Conservation (phyloP, 2,888 invertebrate species). For the Dolichomitus sp. region DNA sequence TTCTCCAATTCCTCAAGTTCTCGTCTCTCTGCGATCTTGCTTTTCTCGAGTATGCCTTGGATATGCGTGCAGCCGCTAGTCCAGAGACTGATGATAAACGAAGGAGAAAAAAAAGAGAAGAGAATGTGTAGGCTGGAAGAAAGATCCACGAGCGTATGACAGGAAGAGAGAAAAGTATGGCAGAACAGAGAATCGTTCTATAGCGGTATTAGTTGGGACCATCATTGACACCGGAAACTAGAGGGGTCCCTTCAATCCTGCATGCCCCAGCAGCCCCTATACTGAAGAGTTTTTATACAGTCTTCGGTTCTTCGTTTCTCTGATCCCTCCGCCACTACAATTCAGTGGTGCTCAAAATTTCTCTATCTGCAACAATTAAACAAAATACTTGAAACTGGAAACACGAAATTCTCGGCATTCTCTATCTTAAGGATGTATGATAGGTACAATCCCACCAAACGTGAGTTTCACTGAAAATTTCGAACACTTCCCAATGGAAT, state of each 20-base stretch:
- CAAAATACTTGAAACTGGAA: slow-evolving; percentile 75
- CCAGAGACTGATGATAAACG: slow-evolving; percentile 38
- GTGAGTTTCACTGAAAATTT: no score
- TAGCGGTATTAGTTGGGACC: slow-evolving; percentile 68
- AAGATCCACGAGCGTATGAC: slow-evolving; percentile 52
- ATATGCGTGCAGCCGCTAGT: slow-evolving; percentile 52
- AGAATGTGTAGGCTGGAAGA: slow-evolving; percentile 57
- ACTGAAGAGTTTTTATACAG: slow-evolving; percentile 41
- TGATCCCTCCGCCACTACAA: slow-evolving; percentile 1
- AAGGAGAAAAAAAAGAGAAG: slow-evolving; percentile 14
- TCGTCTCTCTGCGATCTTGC: slow-evolving; percentile 49
- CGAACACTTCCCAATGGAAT: no score
- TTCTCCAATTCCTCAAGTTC: slow-evolving; percentile 60
- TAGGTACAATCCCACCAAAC: no score
- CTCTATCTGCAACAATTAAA: background rate
- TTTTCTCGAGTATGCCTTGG: slow-evolving; percentile 36
- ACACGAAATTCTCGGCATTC: slow-evolving; percentile 50
- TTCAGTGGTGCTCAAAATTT: slow-evolving; percentile 32
- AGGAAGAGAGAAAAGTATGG: slow-evolving; percentile 41
- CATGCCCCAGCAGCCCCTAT: slow-evolving; percentile 70
- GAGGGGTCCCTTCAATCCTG: slow-evolving; percentile 69
- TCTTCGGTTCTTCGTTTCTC: slow-evolving; percentile 37
- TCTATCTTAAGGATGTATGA: no score
- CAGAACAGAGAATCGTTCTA: slow-evolving; percentile 67
- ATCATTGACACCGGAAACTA: slow-evolving; percentile 80